phyloP scores from a whole-genome alignment of 2,113 vertebrate species.

The Lophochroa leadbeateri region DNA sequence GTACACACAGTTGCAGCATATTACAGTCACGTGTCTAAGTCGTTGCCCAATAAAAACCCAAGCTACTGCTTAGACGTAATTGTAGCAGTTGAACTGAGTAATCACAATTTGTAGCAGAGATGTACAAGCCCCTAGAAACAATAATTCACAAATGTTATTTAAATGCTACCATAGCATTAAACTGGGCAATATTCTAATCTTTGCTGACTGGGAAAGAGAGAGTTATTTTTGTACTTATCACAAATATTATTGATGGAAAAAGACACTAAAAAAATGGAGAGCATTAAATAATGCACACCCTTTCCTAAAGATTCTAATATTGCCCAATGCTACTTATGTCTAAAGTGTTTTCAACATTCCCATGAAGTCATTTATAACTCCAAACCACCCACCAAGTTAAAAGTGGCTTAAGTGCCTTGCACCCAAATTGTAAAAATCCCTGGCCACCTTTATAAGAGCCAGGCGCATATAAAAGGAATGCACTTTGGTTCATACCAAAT shows the following conservation, averaged over 20 bases:
- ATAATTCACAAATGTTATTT: constrained; percentile 75
- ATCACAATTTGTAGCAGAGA: constrained; percentile 81
- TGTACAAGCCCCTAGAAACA: constrained; percentile 81
- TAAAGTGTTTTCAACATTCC: constrained; percentile 72
- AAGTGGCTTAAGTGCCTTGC: constrained; percentile 84
- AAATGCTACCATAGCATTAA: constrained; percentile 75
- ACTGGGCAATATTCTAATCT: constrained; percentile 79
- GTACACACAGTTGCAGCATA: constrained; percentile 86
- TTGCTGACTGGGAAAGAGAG: constrained; percentile 51
- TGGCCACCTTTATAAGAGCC: constrained; percentile 77
- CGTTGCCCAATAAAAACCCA: constrained; percentile 81
- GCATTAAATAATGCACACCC: constrained; percentile 69
- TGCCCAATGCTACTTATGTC: constrained; percentile 78
- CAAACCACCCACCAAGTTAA: constrained; percentile 78
- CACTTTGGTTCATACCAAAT: constrained; percentile 99
- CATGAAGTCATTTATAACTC: constrained; percentile 74
- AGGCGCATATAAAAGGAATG: constrained; percentile 93
- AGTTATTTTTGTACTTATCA: constrained; percentile 45
- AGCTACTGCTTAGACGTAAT: constrained; percentile 74
- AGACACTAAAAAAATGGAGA: constrained; percentile 69
- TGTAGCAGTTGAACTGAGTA: constrained; percentile 76
- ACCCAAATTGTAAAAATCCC: constrained; percentile 83
- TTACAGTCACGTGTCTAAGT: constrained; percentile 84
- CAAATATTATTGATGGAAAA: constrained; percentile 69
- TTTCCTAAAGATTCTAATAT: constrained; percentile 76